Percentiles rank a stretch among this genome's conserved stretches.
Conservation (phyloP, 2,113 vertebrate species). For the Neotoma lepida region DNA sequence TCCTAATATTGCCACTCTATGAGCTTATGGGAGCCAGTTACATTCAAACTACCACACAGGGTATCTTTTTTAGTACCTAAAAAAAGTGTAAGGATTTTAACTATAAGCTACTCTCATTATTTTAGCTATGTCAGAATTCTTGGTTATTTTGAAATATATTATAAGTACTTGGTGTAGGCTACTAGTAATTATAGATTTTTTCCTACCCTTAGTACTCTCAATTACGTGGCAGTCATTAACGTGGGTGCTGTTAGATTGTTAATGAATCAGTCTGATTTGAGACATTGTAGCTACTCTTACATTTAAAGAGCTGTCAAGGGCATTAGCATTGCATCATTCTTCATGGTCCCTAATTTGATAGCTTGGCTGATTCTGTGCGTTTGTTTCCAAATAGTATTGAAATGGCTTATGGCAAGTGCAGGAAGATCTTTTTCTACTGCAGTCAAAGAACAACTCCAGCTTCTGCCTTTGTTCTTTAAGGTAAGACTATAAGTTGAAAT, state of each 20-base stretch:
- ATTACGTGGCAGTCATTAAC: background rate
- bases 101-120: background rate
- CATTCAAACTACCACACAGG: background rate
- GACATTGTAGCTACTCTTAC: background rate
- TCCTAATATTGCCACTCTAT: no score
- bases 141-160: slow-evolving; percentile 18
- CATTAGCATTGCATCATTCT: background rate
- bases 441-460: slow-evolving; percentile 94
- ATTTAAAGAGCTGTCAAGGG: background rate
- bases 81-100: background rate
- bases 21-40: no score
- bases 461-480: slow-evolving; percentile 97
- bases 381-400: slow-evolving; percentile 89
- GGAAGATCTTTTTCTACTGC: slow-evolving; percentile 96
- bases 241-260: background rate
- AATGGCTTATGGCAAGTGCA: slow-evolving; percentile 98
- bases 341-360: background rate
- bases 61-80: background rate
- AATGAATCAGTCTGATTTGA: background rate
- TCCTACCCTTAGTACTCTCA: background rate
- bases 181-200: background rate
- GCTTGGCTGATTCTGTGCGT: background rate
- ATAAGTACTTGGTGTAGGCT: background rate
- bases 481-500: slow-evolving; percentile 80
- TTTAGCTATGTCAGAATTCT: slow-evolving; percentile 14